A percentile compares a stretch with the other conserved stretches of the same genome.
These are phyloP conservation scores for Chaetophractus vellerosus DNA, from an alignment of 2,797 vertebrate species.

Conservation along the genomic window DNA sequence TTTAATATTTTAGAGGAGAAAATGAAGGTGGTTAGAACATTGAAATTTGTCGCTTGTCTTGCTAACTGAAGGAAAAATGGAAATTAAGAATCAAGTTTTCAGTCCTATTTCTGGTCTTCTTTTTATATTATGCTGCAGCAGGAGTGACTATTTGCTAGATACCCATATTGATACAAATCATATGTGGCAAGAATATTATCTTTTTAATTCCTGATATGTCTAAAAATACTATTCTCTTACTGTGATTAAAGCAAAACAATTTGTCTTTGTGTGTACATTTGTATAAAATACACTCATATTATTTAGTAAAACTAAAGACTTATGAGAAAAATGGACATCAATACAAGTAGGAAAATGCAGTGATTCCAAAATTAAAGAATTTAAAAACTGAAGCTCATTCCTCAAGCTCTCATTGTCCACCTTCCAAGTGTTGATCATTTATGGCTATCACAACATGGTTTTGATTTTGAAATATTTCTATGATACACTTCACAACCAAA, in stretches of 20 bases:
- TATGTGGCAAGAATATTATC: neutral
- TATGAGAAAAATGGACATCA: neutral
- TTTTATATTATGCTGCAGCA: neutral
- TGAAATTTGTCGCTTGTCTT: neutral
- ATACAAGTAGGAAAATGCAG: neutral
- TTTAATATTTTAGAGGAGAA: neutral
- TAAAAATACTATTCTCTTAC: neutral
- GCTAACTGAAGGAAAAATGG: neutral
- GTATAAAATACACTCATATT: fast-evolving
- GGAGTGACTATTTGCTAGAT: neutral
- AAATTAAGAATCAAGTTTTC: neutral
- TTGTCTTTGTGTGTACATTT: slow-evolving; percentile 2
- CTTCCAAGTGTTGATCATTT: neutral
- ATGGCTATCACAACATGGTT: neutral
- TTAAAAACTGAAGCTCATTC: neutral
- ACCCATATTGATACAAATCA: neutral
- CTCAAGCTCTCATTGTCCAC: neutral
- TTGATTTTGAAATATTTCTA: neutral
- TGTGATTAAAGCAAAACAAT: neutral
- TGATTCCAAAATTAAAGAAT: neutral
- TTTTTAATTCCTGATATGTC: neutral
- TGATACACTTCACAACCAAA: neutral
- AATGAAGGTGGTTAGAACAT: neutral
- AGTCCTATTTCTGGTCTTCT: neutral
- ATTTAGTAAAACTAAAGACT: neutral